Conservation (phyloP, 2,888 invertebrate genomes). For the Zaprionus lineosus region DNA sequence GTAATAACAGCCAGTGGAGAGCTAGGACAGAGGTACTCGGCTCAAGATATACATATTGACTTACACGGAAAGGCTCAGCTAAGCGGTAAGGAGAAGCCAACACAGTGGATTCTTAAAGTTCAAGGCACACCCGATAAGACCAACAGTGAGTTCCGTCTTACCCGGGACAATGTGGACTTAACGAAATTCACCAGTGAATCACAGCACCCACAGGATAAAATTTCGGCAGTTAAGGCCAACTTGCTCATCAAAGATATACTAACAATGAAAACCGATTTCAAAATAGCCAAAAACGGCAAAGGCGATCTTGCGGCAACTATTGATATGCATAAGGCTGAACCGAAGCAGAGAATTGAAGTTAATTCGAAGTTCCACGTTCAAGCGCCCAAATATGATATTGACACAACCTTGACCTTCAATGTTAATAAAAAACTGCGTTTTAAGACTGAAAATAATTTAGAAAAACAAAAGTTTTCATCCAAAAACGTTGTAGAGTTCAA, state of each 20-base stretch:
- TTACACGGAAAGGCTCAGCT: constrained; percentile 75
- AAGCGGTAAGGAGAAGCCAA: constrained; percentile 71
- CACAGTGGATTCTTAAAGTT: constrained; percentile 71
- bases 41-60: constrained; percentile 77
- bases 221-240: constrained; percentile 83
- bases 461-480: constrained; percentile 84
- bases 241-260: constrained; percentile 86
- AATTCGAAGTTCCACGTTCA: constrained; percentile 86
- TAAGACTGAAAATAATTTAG: constrained; percentile 85
- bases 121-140: constrained; percentile 80
- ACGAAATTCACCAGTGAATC: constrained; percentile 69
- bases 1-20: constrained; percentile 77
- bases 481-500: constrained; percentile 85
- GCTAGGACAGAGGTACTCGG: constrained; percentile 72
- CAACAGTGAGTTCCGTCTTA: constrained; percentile 81
- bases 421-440: constrained; percentile 87
- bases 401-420: constrained; percentile 87
- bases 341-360: constrained; percentile 86
- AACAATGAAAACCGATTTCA: constrained; percentile 86
- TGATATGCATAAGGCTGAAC: constrained; percentile 83
- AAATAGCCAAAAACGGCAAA: constrained; percentile 85
- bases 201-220: constrained; percentile 78
- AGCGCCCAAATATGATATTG: constrained; percentile 85
- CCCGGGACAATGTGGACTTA: constrained; percentile 74
- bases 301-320: constrained; percentile 84